Evolutionary conservation across 2,888 invertebrate genomes (phyloP), one percentile per base, ranked within the genome.

Genomic region (Ephialtes manifestator): DNA sequence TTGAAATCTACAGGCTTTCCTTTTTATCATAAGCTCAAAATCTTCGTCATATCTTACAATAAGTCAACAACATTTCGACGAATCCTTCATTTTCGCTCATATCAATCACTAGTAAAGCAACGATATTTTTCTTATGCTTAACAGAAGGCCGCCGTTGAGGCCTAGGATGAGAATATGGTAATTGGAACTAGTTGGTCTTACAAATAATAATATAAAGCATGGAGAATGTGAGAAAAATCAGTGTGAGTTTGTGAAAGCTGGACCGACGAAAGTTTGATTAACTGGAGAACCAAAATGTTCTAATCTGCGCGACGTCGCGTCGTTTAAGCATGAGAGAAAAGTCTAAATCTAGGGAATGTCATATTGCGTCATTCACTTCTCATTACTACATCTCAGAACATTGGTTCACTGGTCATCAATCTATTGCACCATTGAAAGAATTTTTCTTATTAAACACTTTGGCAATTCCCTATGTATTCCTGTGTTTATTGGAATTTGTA

Each of bases 91-190:
- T 83, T 81, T 79, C 84, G 55, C 75, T 85, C 90, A 89, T 86
- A 80, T 92, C 93, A 92, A 90, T 93, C 92, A 93, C 84, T 92
- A 92, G 93, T 93, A 92, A 93, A 86, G 75, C 84, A 84, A 86
- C 78, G 74, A 83, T 86, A 92, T 93, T 93, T 93, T 93, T 94
- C 92, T 95, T 95, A 95, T 95, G 95, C 95, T 96, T 94, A 93
- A 94, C 93, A 97, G 97, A 96, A 96, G 97, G 96, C 97, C 97
- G 95, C 97, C 97, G 94, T 96, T 97, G 94, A 97, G 97, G 96
- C 97, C 97, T 95, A 97, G 97, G 97, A 97, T 97, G 95, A 96
- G 97, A 96, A 97, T 97, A 96, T 97, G 97, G 97, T 97, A 98
- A 97, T 95, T 95, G 95, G 90, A 71, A 65, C 65, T 79, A 71